Evolutionary conservation across 2,797 vertebrate species (phyloP).

Genomic region (Megalops cyprinoides): DNA sequence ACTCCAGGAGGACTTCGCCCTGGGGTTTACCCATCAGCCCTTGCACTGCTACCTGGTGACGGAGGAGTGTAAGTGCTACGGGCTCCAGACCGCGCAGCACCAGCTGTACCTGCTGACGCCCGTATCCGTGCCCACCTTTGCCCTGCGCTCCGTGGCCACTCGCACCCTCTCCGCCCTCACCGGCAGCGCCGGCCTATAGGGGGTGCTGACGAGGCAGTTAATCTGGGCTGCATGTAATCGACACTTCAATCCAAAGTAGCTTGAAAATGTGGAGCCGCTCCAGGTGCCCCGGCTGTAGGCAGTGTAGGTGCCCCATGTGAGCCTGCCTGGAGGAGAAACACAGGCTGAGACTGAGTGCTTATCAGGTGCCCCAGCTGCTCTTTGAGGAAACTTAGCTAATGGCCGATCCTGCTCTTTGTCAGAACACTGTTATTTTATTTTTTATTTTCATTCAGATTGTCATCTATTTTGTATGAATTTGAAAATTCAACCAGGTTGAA

Average conservation of each 20-base stretch:
- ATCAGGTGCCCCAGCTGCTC: background rate
- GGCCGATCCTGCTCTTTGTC: background rate
- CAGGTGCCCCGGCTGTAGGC: too few relatives aligned
- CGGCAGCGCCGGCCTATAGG: slow-evolving; percentile 68
- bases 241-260: slow-evolving; percentile 13
- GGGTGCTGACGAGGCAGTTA: too few relatives aligned
- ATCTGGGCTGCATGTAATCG: background rate
- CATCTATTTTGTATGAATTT: too few relatives aligned
- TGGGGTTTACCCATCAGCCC: slow-evolving; percentile 72
- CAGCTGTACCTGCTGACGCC: slow-evolving; percentile 80
- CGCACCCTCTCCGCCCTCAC: slow-evolving; percentile 73
- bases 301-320: background rate
- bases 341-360: background rate
- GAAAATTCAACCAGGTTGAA: too few relatives aligned
- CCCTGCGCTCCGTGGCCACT: slow-evolving; percentile 76
- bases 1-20: slow-evolving; percentile 68
- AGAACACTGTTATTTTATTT: slow-evolving; percentile 8
- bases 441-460: too few relatives aligned
- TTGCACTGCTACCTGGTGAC: slow-evolving; percentile 84
- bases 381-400: background rate
- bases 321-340: background rate
- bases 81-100: slow-evolving; percentile 76
- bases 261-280: background rate
- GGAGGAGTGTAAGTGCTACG: slow-evolving; percentile 76
- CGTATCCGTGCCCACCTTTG: slow-evolving; percentile 79